These are phyloP conservation scores for Egretta garzetta DNA, from an alignment of 2,113 vertebrate genomes.

Conservation along the genomic window DNA sequence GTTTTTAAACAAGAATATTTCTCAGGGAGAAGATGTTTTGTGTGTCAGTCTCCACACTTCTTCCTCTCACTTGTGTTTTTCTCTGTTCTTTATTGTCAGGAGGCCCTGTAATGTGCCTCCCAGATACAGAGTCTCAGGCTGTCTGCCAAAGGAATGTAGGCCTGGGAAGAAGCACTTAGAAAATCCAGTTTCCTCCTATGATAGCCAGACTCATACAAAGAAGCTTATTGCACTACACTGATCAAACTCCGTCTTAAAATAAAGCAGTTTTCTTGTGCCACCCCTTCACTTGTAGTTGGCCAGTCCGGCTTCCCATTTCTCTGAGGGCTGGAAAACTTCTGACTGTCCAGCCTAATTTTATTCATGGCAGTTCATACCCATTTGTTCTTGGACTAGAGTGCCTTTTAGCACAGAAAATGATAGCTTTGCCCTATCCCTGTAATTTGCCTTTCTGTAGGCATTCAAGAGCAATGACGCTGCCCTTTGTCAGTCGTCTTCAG, in stretches of 20 bases:
- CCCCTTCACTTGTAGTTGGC: background rate
- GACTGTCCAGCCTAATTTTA: background rate
- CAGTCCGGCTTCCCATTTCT: background rate
- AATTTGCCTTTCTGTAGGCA: background rate
- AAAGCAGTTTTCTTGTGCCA: background rate
- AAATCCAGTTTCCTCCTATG: background rate
- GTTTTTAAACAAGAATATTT: background rate
- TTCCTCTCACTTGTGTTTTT: background rate
- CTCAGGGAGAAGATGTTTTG: background rate
- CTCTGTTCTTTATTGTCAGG: background rate
- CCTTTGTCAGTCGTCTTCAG: background rate
- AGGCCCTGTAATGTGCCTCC: background rate
- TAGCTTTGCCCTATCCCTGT: background rate
- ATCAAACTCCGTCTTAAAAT: slow-evolving; percentile 9
- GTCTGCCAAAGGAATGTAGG: slow-evolving; percentile 27
- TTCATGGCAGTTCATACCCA: background rate
- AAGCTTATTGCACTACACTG: background rate
- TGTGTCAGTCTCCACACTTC: background rate
- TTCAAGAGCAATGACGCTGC: background rate
- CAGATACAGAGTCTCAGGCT: slow-evolving; percentile 28
- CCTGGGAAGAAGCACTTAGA: slow-evolving; percentile 2
- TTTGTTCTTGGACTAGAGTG: slow-evolving; percentile 12
- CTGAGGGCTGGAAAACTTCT: background rate
- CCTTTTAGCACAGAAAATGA: slow-evolving; percentile 15
- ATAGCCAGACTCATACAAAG: background rate